Base-by-base conservation (phyloP, 2,113 vertebrate species). In the Rhombomys opimus region DNA sequence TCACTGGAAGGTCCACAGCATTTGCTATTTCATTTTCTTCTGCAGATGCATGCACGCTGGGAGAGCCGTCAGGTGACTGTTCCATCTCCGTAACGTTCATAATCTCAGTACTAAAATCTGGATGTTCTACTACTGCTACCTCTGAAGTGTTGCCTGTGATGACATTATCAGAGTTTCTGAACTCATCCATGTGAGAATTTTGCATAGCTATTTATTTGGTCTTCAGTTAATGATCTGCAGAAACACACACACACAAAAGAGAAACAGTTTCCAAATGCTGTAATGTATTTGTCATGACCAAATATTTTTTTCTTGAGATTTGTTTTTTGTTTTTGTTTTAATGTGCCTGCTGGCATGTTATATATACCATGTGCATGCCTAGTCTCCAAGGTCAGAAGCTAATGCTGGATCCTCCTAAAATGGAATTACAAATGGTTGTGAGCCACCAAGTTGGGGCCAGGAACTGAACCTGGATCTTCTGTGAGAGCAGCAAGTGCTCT, bases 51-150 rank as follows among this genome's bases (percentile, higher is more conserved):
- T 99, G 98, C 98, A 99, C 98, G 89, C 94, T 98, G 0, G 99
- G 98, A 88, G 99, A 99, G 67, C 99, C 99, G 65, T 98, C 99
- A 2, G 99, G 99, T 18, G 99, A 99, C 23, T 99, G 99, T 32
- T 99, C 99, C 99, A 99, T 99, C 97, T 99, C 99, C 2, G 98
- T 98, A 7, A 99, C 98, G 38, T 98, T 99, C 98, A 99, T 98
- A 82, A 99, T 99, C 93, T 99, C 99, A 7, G 98, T 98, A 94
- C 98, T 98, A 95, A 99, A 98, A 96, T 99, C 98, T 97, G 98
- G 95, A 0, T 97, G 27, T 54, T 98, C 98, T n/a, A 98, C 98
- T 3, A 89, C 97, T 27, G 14, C 81, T 9, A 94, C 50, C 85
- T 98, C 98, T 10, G 97, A 12, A 52, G 97, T 73, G 73, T 96